Evolutionary conservation across 2,797 vertebrate genomes (phyloP).

Genomic region (Smutsia temminckii): DNA sequence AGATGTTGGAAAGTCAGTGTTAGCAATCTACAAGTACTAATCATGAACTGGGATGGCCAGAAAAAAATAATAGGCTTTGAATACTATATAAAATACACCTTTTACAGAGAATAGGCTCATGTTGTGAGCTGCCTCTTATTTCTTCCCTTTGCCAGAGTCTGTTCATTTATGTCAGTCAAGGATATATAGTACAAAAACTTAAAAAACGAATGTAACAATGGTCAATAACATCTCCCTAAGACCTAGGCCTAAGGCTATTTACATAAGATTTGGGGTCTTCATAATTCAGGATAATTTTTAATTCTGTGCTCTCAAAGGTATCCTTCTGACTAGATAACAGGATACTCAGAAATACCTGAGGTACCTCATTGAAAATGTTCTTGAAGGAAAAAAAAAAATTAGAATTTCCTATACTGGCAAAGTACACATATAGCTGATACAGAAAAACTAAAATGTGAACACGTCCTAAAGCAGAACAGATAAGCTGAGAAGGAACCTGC

Average conservation of each 20-base stretch:
- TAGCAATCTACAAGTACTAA: not conserved
- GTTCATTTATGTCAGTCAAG: slow-evolving; percentile 38
- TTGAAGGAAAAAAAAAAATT: not conserved
- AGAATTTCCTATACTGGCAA: slow-evolving; percentile 26
- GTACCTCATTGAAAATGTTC: slow-evolving; percentile 54
- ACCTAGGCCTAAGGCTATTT: slow-evolving; percentile 47
- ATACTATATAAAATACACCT: slow-evolving; percentile 29
- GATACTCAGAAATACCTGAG: slow-evolving; percentile 68
- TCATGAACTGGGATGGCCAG: not conserved
- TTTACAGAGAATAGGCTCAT: not conserved
- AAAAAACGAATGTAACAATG: not conserved
- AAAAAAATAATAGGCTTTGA: slow-evolving; percentile 27
- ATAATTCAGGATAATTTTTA: slow-evolving; percentile 54
- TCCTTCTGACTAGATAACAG: slow-evolving; percentile 5
- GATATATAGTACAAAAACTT: not conserved
- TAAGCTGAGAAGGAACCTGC: not conserved
- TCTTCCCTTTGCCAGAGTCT: slow-evolving; percentile 35
- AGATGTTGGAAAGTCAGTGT: not conserved
- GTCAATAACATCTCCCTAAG: slow-evolving; percentile 37
- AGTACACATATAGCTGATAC: not conserved
- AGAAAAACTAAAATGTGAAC: not conserved
- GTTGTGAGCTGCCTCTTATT: not conserved
- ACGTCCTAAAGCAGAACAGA: not conserved
- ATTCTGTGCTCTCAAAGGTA: slow-evolving; percentile 59
- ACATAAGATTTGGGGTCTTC: slow-evolving; percentile 47